Base-by-base conservation (phyloP, 1,140 invertebrate genomes). In the Cyclargus thomasi region DNA sequence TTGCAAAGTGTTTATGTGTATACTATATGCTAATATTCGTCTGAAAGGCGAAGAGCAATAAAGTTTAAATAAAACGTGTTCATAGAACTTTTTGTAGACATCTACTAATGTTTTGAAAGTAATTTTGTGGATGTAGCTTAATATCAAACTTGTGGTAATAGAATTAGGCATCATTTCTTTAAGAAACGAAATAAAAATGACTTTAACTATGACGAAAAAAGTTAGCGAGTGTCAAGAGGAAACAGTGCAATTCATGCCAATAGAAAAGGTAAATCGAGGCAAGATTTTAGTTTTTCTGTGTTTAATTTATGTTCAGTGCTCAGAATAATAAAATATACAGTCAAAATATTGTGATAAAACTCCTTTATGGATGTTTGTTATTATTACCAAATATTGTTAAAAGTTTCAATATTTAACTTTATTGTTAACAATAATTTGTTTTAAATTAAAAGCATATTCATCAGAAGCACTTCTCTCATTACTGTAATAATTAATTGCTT, bases 171-270 rank as follows among this genome's bases (percentile, higher is more conserved):
- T 47, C 29, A 47, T 47, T 47, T n/a, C n/a, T 47, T 47, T 47
- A 47, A 47, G 8, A 3, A 47, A 47, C 39, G 39, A 47, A 47
- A 29, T 7, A 70, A 75, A 67, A 65, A 90, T 88, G 85, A 81
- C 84, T 79, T 66, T 90, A 68, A 90, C 86, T 53, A 88, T 90
- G 82, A 90, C 83, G 18, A 87, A 74, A 80, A 87, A 90, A 84
- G 75, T 90, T 66, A 83, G 77, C 70, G 84, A 86, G 78, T 86
- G 85, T 67, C 81, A 83, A 65, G 78, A 82, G 62, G 87, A 88
- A 77, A 87, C 85, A 36, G 79, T 90, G 11, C 83, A 90, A 72
- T 88, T 90, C 76, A 85, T 90, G 86, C 76, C 83, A 8, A 81
- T 88, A 65, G 83, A 84, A 79, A 90, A 90, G 83, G 87, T 90